These are phyloP conservation scores for Fulica atra DNA, from an alignment of 2,113 vertebrate species.

Conservation along the genomic window DNA sequence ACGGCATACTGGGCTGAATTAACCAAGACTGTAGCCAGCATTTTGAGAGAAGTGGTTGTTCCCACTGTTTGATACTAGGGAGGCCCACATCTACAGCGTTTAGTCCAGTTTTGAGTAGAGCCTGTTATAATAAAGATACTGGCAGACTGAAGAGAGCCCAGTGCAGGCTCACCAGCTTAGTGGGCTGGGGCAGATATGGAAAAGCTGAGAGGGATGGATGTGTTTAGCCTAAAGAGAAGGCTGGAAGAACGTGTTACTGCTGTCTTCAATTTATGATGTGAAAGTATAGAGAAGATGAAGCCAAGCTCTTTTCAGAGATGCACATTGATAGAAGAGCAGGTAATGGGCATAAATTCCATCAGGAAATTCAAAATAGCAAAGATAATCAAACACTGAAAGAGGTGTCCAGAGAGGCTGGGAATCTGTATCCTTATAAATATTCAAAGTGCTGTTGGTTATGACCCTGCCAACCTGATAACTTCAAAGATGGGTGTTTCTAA, in stretches of 20 bases:
- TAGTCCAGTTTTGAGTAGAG: not conserved
- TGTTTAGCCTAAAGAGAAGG: not conserved
- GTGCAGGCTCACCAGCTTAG: not conserved
- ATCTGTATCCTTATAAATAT: not conserved
- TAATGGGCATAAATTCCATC: not conserved
- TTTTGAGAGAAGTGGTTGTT: not conserved
- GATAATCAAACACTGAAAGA: not conserved
- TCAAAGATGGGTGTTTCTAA: not conserved
- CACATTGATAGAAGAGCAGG: not conserved
- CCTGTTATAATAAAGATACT: fast-evolving
- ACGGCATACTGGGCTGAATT: not conserved
- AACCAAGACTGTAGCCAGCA: not conserved
- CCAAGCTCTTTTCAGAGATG: not conserved
- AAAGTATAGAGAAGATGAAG: not conserved
- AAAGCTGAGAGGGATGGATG: not conserved
- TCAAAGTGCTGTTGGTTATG: not conserved
- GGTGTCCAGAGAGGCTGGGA: not conserved
- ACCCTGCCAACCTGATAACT: not conserved
- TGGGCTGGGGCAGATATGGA: not conserved
- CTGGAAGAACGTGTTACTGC: not conserved
- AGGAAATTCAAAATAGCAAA: not conserved
- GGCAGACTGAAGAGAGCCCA: not conserved
- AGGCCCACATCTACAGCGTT: not conserved
- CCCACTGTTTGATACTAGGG: not conserved
- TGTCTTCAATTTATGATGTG: not conserved